Conservation (phyloP, 1,140 invertebrate species). For the Holcopasites calliopsidis region DNA sequence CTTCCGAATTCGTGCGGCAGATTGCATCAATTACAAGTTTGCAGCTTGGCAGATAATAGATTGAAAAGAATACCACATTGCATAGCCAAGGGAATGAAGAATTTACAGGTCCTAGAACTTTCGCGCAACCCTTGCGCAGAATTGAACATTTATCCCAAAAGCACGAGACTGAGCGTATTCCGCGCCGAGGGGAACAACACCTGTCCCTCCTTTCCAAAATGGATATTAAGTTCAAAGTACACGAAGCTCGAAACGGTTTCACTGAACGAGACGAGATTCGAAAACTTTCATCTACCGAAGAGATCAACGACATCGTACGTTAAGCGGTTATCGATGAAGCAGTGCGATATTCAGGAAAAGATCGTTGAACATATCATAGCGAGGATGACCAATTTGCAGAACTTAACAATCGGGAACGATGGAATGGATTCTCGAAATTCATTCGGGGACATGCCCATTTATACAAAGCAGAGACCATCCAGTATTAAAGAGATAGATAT, state of each 20-base stretch:
- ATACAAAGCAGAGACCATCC: conserved; percentile 33
- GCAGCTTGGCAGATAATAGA: conserved; percentile 42
- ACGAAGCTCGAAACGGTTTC: conserved; percentile 45
- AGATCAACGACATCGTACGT: conserved; percentile 32
- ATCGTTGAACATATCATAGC: conserved; percentile 43
- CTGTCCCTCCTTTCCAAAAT: conserved; percentile 58
- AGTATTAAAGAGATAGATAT: conserved; percentile 53
- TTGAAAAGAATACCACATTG: conserved; percentile 60
- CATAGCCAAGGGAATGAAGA: conserved; percentile 59
- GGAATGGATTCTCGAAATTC: conserved; percentile 13
- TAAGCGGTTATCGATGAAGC: conserved; percentile 53
- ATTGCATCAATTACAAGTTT: conserved; percentile 53
- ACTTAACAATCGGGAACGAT: conserved; percentile 57
- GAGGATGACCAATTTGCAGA: conserved; percentile 52
- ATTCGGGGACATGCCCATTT: conserved; percentile 50
- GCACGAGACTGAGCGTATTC: conserved; percentile 58
- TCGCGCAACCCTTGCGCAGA: conserved; percentile 51
- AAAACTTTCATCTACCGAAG: conserved; percentile 26
- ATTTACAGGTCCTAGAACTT: conserved; percentile 52
- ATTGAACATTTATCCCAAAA: conserved; percentile 46
- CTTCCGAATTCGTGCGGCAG: conserved; percentile 51
- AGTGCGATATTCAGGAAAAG: conserved; percentile 50
- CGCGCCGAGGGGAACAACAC: conserved; percentile 42
- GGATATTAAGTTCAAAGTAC: conserved; percentile 61
- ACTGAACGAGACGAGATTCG: conserved; percentile 58